phyloP scores from a whole-genome alignment of 1,140 invertebrate genomes.

The Neotoxoptera formosana region DNA sequence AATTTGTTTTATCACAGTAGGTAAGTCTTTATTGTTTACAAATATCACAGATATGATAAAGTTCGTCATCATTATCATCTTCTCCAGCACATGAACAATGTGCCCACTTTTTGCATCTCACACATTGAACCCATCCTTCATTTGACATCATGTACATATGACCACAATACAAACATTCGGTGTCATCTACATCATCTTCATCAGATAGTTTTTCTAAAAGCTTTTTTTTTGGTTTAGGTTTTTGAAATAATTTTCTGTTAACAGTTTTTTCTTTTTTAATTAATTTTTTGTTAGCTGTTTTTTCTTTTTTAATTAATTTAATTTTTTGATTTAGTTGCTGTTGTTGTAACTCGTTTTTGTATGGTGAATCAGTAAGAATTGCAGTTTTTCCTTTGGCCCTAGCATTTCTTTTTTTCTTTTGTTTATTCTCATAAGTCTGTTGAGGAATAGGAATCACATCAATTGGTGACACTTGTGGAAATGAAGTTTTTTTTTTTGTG shows the following conservation, averaged over 20 bases:
- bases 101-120: neutral
- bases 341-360: neutral
- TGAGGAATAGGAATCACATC: too few relatives aligned
- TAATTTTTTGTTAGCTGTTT: too few relatives aligned
- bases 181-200: neutral
- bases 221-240: neutral
- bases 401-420: neutral
- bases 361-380: neutral
- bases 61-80: neutral
- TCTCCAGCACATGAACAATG: neutral
- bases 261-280: too few relatives aligned
- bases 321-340: neutral
- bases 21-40: neutral
- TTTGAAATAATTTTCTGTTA: neutral
- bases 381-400: neutral
- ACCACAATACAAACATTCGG: neutral
- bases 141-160: neutral
- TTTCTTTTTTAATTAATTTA: neutral
- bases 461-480: too few relatives aligned
- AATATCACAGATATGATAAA: neutral
- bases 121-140: neutral
- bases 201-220: neutral
- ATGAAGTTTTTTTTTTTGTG: too few relatives aligned
- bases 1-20: too few relatives aligned
- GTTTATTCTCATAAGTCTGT: neutral